Conservation (phyloP, 2,888 invertebrate species). For the Drosophila kanekoi region DNA sequence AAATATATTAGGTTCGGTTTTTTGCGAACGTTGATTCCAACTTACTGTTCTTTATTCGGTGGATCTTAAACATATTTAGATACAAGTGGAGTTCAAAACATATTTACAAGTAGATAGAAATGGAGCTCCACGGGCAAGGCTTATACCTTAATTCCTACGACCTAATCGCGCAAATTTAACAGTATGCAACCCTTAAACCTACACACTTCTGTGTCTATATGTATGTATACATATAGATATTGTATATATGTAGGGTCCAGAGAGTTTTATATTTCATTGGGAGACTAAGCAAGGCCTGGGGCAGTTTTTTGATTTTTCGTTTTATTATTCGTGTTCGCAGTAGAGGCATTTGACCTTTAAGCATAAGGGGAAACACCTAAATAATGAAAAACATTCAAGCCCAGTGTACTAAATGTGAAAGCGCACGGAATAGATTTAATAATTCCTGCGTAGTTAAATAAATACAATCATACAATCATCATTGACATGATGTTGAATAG, state of each 20-base stretch:
- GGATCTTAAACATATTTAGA: too few relatives aligned
- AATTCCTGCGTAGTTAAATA: conserved; percentile 29
- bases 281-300: not conserved
- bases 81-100: too few relatives aligned
- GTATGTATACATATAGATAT: not conserved
- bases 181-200: too few relatives aligned
- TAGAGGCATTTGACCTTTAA: conserved; percentile 50
- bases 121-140: too few relatives aligned
- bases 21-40: too few relatives aligned
- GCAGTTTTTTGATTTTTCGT: conserved; percentile 4
- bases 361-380: conserved; percentile 8
- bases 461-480: conserved; percentile 11
- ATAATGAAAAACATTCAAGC: conserved; percentile 22
- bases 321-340: conserved; percentile 45
- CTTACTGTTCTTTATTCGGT: too few relatives aligned
- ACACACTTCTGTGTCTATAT: too few relatives aligned
- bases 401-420: conserved; percentile 48
- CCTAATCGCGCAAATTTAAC: too few relatives aligned
- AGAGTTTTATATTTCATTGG: not conserved
- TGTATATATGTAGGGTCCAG: not conserved
- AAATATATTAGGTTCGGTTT: too few relatives aligned
- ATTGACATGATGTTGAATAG: conserved; percentile 1
- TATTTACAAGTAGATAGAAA: too few relatives aligned
- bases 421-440: conserved; percentile 42
- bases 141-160: too few relatives aligned